Evolutionary conservation across 2,797 vertebrate genomes (phyloP).

Genomic region (Apodemus agrarius): DNA sequence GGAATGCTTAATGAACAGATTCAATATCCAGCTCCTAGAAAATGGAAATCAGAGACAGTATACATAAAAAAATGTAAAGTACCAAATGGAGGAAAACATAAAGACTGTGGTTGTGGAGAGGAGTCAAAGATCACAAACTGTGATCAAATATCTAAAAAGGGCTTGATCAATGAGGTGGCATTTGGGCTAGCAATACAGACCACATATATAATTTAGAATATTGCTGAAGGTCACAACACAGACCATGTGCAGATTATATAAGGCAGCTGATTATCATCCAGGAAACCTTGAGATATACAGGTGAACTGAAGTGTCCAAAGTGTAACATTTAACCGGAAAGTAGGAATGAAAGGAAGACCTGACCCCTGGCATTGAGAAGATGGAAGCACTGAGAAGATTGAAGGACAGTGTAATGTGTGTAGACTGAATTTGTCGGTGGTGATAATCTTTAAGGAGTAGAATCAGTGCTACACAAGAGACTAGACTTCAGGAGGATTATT

Average conservation of each 20-base stretch:
- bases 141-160: neutral
- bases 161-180: neutral
- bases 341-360: neutral
- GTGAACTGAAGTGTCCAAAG: neutral
- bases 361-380: neutral
- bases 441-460: neutral
- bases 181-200: neutral
- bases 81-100: neutral
- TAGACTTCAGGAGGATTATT: slow-evolving; percentile 26
- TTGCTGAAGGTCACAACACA: neutral
- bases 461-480: neutral
- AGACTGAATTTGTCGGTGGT: neutral
- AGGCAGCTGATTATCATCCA: neutral
- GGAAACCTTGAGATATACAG: neutral
- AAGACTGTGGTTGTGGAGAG: neutral
- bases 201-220: neutral
- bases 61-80: neutral
- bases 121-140: neutral
- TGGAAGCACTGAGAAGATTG: neutral
- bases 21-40: slow-evolving; percentile 35
- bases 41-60: neutral
- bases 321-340: neutral
- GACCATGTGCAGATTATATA: neutral
- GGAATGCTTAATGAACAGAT: slow-evolving; percentile 30
- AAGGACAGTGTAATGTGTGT: neutral